A percentile compares a stretch with the other conserved stretches of the same genome.
These are phyloP conservation scores for Cactoblastis cactorum DNA, from an alignment of 2,888 invertebrate species.

Conservation along the genomic window DNA sequence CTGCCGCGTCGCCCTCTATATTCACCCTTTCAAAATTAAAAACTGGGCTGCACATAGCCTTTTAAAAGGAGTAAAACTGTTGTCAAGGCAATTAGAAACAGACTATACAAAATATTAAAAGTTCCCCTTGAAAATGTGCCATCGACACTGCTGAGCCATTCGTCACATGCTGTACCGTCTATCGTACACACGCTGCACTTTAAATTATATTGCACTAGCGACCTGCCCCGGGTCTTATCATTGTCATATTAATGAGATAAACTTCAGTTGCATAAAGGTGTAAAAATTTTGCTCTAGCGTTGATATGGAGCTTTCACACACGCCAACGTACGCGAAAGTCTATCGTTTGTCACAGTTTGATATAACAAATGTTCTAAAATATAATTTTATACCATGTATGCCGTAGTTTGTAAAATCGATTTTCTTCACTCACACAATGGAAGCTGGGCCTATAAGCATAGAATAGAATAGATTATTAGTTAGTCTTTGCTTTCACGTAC, in stretches of 20 bases:
- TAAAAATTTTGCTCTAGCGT: neutral
- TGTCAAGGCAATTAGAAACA: conserved; percentile 61
- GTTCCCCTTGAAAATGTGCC: conserved; percentile 52
- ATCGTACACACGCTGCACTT: conserved; percentile 39
- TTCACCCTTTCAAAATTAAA: conserved; percentile 41
- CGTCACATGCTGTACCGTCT: conserved; percentile 44
- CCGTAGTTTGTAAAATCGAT: no score
- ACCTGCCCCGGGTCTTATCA: neutral
- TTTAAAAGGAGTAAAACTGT: conserved; percentile 41
- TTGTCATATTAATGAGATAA: neutral
- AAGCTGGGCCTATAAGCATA: no score
- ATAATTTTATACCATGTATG: no score
- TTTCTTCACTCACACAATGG: no score
- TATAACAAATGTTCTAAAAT: no score
- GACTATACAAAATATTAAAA: conserved; percentile 63
- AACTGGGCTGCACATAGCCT: conserved; percentile 35
- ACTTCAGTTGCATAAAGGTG: neutral
- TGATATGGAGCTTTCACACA: no score
- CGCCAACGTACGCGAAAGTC: no score
- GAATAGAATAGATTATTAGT: no score
- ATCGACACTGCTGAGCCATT: conserved; percentile 41
- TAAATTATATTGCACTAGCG: conserved; percentile 25
- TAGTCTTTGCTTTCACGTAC: no score
- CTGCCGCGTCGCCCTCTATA: conserved; percentile 18
- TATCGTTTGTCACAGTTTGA: no score